Evolutionary conservation across 1,140 invertebrate species (phyloP), one percentile per base, ranked within the genome.

Genomic region (Tetramorium parvispinum): DNA sequence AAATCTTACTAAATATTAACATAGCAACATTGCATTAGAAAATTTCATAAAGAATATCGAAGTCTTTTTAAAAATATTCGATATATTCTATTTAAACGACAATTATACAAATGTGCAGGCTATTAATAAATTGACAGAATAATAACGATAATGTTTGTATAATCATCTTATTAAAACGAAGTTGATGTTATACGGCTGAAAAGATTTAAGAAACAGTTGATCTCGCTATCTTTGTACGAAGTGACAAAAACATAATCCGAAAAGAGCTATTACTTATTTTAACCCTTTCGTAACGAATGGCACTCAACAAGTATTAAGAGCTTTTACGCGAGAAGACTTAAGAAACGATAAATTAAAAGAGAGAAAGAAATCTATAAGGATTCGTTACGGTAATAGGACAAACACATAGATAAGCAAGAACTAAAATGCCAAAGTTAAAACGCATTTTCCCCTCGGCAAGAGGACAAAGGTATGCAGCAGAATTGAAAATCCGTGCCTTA

Each of bases 161-260:
- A 8, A 32, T 61, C 24, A 18, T n/a, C 7, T 81, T 6, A 21
- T 79, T 40, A 13, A 18, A 3, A 37, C 13, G 8, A 78, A 3
- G 8, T 55, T 43, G 21, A 18, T 13, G 24, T 3, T 40, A 66
- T 32, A 53, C 1, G 7, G 21, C 55, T 2, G 8, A 53, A 57
- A 18, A 13, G 13, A 7, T 27, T 49, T 3, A 55, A 51, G 27
- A 66, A 66, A 4, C 46, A 68, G n/a, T 27, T 59, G 32, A 51
- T 40, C 32, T 68, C n/a, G 4, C 18, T 40, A 49, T 11, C 21
- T 40, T 40, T 55, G 11, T 21, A 32, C 11, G 0, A 11, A 21
- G n/a, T 70, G 51, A 40, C 46, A 55, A 70, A 81, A 81, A 81
- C 18, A 16, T 43, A 27, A 81, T 66, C 8, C 18, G 0, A n/a